Evolutionary conservation across 2,888 invertebrate species (phyloP).

Genomic region (Torymus texanus): DNA sequence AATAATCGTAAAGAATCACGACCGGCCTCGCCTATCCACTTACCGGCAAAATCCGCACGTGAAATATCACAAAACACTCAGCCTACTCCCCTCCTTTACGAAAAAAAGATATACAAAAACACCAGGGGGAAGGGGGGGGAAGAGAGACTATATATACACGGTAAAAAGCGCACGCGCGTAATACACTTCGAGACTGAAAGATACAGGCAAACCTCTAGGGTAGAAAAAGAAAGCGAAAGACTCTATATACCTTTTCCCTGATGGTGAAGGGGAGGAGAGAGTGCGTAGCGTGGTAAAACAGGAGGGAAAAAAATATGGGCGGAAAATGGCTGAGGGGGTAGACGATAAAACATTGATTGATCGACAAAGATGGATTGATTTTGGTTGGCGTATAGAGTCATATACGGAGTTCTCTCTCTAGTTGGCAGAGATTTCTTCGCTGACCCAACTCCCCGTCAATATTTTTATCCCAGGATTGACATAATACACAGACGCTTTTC

Average conservation of each 20-base stretch:
- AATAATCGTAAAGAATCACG: slow-evolving; percentile 23
- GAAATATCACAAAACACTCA: not conserved
- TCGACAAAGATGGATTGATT: slow-evolving; percentile 55
- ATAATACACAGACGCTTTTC: slow-evolving; percentile 31
- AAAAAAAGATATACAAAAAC: too few species aligned
- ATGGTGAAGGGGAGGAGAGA: not conserved
- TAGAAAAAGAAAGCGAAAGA: too few species aligned
- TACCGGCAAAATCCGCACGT: not conserved
- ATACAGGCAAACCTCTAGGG: too few species aligned
- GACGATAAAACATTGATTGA: slow-evolving; percentile 54
- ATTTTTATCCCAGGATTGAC: slow-evolving; percentile 48
- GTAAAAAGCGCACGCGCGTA: too few species aligned
- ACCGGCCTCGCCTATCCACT: not conserved
- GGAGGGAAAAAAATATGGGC: slow-evolving; percentile 31
- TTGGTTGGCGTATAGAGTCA: not conserved
- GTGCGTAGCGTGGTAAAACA: not conserved
- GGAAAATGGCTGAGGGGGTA: slow-evolving; percentile 28
- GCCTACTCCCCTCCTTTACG: too few species aligned
- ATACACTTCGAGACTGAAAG: too few species aligned
- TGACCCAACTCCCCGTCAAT: slow-evolving; percentile 45
- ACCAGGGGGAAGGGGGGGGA: too few species aligned
- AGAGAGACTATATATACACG: too few species aligned
- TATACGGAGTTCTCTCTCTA: not conserved
- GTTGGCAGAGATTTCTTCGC: not conserved
- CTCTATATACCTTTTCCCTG: too few species aligned